A percentile compares a stretch with the other conserved stretches of the same genome.
phyloP scores from a whole-genome alignment of 2,888 invertebrate genomes.

The Tortrix viridana region DNA sequence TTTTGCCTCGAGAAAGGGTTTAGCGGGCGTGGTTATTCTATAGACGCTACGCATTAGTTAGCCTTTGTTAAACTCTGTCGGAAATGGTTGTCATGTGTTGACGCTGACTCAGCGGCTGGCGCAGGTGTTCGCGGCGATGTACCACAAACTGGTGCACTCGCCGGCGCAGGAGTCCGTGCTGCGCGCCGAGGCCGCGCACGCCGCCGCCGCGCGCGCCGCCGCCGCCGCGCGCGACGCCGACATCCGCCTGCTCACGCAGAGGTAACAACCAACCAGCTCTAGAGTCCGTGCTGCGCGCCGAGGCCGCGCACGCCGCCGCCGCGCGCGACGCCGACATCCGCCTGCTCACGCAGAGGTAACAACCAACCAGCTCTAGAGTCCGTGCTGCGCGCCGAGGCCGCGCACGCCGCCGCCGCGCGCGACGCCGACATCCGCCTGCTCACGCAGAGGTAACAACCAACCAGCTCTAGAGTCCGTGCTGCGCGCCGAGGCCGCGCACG shows the following conservation, averaged over 20 bases:
- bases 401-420: slow-evolving; percentile 92
- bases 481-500: slow-evolving; percentile 94
- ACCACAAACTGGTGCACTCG: slow-evolving; percentile 92
- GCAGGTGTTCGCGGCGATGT: slow-evolving; percentile 90
- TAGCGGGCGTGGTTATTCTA: too few relatives aligned
- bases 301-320: slow-evolving; percentile 93
- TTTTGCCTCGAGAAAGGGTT: too few relatives aligned
- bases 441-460: slow-evolving; percentile 82
- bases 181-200: slow-evolving; percentile 94
- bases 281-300: slow-evolving; percentile 94
- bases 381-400: slow-evolving; percentile 94
- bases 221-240: slow-evolving; percentile 89
- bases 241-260: slow-evolving; percentile 87
- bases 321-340: slow-evolving; percentile 90
- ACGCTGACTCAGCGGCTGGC: background rate
- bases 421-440: slow-evolving; percentile 88
- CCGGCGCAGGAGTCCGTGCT: slow-evolving; percentile 94
- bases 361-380: slow-evolving; percentile 86
- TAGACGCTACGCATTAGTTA: too few relatives aligned
- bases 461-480: slow-evolving; percentile 92
- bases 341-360: slow-evolving; percentile 86
- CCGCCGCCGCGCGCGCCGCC: slow-evolving; percentile 90
- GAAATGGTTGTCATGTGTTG: too few relatives aligned
- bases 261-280: slow-evolving; percentile 63
- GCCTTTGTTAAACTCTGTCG: too few relatives aligned